phyloP scores from a whole-genome alignment of 2,797 vertebrate genomes.

The Glossophaga mutica region DNA sequence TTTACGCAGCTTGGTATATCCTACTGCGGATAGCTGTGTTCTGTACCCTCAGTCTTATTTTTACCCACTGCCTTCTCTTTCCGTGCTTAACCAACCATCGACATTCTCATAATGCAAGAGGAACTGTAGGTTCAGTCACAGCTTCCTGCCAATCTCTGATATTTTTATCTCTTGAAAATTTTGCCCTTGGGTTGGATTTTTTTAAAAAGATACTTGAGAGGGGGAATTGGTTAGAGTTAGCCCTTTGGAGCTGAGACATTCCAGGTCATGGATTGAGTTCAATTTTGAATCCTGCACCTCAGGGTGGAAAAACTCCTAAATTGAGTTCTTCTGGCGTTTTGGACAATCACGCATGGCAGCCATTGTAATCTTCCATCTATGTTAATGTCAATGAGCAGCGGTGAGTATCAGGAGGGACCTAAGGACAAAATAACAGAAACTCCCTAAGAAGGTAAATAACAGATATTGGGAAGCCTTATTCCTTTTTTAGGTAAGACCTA shows the following conservation, averaged over 20 bases:
- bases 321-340: not conserved
- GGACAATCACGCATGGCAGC: accelerated
- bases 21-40: no score
- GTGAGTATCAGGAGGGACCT: not conserved
- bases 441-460: not conserved
- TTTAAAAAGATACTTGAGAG: no score
- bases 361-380: not conserved
- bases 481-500: not conserved
- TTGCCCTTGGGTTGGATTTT: not conserved
- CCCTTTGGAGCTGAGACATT: not conserved
- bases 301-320: not conserved
- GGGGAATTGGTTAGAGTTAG: no score
- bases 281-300: not conserved
- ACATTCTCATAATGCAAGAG: no score
- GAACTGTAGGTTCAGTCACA: not conserved
- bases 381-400: not conserved
- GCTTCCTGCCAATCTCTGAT: not conserved
- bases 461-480: not conserved
- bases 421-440: not conserved
- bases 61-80: not conserved
- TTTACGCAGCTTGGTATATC: not conserved
- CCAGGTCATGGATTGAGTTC: not conserved
- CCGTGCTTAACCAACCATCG: not conserved
- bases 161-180: not conserved
- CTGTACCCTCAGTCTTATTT: accelerated